Base-by-base conservation (phyloP, 2,888 invertebrate genomes). In the Mactromeris polynyma region DNA sequence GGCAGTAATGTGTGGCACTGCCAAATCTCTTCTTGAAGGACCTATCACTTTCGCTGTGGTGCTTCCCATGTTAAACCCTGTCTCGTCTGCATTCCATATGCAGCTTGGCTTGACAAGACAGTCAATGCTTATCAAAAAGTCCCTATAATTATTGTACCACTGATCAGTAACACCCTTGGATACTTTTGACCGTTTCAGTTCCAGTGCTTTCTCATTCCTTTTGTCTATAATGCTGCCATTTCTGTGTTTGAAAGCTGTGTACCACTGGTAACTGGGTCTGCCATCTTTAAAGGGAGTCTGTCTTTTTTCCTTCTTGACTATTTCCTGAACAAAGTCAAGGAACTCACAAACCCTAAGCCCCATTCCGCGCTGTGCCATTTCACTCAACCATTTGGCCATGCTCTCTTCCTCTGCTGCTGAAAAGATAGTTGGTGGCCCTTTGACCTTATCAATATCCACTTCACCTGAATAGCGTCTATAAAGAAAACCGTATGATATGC, bases 81-180 rank as follows among this genome's bases (percentile, higher is more conserved):
- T n/a, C n/a, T 92, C 87, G 87, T 92, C 82, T 9, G 90, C 90
- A 86, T 92, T 92, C 89, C 90, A 89, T 21, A 90, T 92, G 31
- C 80, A 9, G 11, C 64, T 31, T 33, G 87, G 90, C 64, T 87
- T 86, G 9, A 89, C 69, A 54, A 90, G 31, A 2, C 86, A 58
- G 4, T 81, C 42, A 14, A 79, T 87, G 17, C 7, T 80, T 7
- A 64, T 33, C 0, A 90, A 42, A 40, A 89, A 92, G 21, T 90
- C 89, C 51, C 38, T 51, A 79, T 87, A 92, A 0, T 69, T 87
- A 38, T 78, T 81, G 38, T 87, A 90, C 90, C 89, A 90, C 33
- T 69, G 31, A 78, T 90, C 90, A 19, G 79, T 84, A 31, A 81
- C 42, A 21, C 69, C 54, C 40, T 81, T 85, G 0, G 58, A 86